Conservation (phyloP, 1,140 invertebrate species). For the Bombus ignitus region DNA sequence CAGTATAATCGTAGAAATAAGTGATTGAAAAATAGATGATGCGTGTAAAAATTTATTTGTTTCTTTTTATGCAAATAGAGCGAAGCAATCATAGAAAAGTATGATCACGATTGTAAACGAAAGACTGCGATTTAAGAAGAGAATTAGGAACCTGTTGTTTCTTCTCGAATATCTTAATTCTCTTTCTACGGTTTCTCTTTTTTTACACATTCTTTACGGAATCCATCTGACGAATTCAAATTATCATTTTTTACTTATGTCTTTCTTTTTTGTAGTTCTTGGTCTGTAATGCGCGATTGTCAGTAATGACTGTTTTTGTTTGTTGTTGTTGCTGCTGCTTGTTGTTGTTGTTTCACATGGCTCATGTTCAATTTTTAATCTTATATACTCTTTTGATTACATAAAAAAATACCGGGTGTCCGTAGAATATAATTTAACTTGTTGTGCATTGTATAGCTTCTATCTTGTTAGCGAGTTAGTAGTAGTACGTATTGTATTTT, state of each 20-base stretch:
- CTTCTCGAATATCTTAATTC: background rate
- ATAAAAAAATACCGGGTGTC: conserved; percentile 8
- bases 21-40: background rate
- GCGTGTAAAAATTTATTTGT: background rate
- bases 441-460: background rate
- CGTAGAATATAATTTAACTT: background rate
- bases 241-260: background rate
- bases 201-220: background rate
- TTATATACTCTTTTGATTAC: background rate
- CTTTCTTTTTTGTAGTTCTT: conserved; percentile 4
- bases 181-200: background rate
- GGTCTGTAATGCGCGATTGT: conserved; percentile 40
- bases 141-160: conserved; percentile 36
- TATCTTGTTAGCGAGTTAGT: background rate
- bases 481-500: background rate
- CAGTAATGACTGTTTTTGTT: conserved; percentile 9
- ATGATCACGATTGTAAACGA: conserved; percentile 1
- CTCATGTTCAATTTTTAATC: background rate
- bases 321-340: background rate
- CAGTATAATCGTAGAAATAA: background rate
- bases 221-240: background rate
- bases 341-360: background rate
- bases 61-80: background rate
- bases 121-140: background rate
- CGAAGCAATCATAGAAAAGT: conserved; percentile 20